Conservation (phyloP, 92 coral and sea anemone species). For the Porites divaricata region DNA sequence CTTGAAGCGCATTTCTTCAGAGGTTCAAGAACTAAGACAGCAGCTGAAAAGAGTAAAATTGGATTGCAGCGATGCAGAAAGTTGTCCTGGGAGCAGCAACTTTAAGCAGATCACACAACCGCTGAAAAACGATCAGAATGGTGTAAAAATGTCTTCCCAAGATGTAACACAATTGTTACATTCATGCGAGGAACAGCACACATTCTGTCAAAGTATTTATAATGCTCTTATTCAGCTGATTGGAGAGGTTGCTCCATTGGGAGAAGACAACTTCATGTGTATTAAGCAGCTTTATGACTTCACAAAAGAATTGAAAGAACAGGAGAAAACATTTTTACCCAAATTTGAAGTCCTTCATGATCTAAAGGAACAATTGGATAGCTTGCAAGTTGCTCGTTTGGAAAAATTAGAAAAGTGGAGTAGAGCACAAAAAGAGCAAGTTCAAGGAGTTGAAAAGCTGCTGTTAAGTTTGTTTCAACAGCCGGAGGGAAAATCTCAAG, state of each 20-base stretch:
- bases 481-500: constrained; percentile 9
- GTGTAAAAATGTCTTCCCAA: constrained; percentile 9
- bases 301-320: constrained; percentile 69
- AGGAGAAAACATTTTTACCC: constrained; percentile 65
- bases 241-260: constrained; percentile 81
- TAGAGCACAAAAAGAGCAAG: constrained; percentile 67
- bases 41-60: constrained; percentile 53
- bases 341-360: constrained; percentile 51
- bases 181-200: constrained; percentile 69
- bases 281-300: constrained; percentile 74
- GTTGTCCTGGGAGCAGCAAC: background rate
- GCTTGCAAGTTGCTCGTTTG: constrained; percentile 44
- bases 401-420: constrained; percentile 70
- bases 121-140: background rate
- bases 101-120: background rate
- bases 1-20: constrained; percentile 77
- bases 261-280: constrained; percentile 73
- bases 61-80: constrained; percentile 45
- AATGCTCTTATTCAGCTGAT: constrained; percentile 66
- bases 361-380: constrained; percentile 42
- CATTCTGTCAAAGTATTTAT: constrained; percentile 58
- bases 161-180: constrained; percentile 44
- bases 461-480: constrained; percentile 72
- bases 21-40: constrained; percentile 69
- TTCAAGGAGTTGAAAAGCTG: constrained; percentile 79